Conservation (phyloP, 1,140 invertebrate species). For the Megalopta genalis region DNA sequence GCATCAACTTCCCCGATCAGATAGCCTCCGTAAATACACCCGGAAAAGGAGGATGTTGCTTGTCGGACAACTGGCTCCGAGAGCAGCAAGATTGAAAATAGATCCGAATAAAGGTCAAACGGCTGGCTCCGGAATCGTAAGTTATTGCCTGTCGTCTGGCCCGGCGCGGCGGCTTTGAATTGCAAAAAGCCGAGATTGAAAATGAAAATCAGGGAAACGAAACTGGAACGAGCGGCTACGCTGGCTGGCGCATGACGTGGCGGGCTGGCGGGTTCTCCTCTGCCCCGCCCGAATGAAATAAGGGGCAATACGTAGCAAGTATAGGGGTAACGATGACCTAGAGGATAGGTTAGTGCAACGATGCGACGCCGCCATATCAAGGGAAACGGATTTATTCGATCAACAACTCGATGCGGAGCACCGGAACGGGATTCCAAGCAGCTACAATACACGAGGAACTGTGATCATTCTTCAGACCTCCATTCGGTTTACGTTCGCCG, state of each 20-base stretch:
- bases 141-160: constrained; percentile 33
- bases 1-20: constrained; percentile 33
- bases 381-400: constrained; percentile 43
- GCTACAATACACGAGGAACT: constrained; percentile 9
- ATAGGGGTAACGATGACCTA: constrained; percentile 28
- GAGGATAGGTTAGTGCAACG: background rate
- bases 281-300: constrained; percentile 31
- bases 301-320: constrained; percentile 33
- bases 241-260: too few species aligned
- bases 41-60: constrained; percentile 6
- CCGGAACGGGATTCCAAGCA: background rate
- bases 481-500: background rate
- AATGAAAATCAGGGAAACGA: constrained; percentile 34
- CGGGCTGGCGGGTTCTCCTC: too few species aligned
- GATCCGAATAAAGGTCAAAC: constrained; percentile 39
- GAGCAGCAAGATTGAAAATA: constrained; percentile 42
- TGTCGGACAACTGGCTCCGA: constrained; percentile 7
- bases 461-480: background rate
- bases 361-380: constrained; percentile 8
- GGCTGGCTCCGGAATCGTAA: constrained; percentile 17
- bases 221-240: background rate
- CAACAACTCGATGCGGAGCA: background rate
- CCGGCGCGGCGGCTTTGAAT: constrained; percentile 20
- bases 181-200: constrained; percentile 31
- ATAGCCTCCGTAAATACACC: constrained; percentile 34